Base-by-base conservation (phyloP, 2,113 vertebrate genomes). In the Zapus hudsonius region DNA sequence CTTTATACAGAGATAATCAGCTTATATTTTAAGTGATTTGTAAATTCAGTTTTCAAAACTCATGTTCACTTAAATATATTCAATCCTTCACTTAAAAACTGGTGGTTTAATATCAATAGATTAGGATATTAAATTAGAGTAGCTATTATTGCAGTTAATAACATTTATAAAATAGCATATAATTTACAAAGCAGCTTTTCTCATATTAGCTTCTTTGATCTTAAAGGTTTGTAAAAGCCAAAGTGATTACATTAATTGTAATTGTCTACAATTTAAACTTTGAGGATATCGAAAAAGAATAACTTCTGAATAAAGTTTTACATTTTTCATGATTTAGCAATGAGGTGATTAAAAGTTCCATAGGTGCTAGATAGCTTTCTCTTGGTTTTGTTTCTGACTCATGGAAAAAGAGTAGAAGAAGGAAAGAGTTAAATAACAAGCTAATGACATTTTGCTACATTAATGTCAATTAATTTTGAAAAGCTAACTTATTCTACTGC, bases 21-120 rank as follows among this genome's bases (percentile, higher is more conserved):
- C 8, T 82, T 61, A 66, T 63, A 83, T 74, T 92, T 83, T 63
- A 74, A 89, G 33, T 59, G 4, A 42, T 90, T 85, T 55, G 9
- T 73, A 92, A 80, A 94, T 80, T 88, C 11, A 31, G 44, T 72
- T n/a, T 80, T 92, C 69, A 89, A 92, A 96, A 75, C 75, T 69
- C 38, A 73, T 66, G 0, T 70, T 89, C 88, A 44, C 13, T 86
- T 83, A 91, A 90, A 89, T 72, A 80, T 66, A 92, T 55, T 70
- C 27, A 95, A 23, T 90, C 66, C n/a, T 70, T 10, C 4, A 23
- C 15, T 52, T 90, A 84, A 64, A 27, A 82, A 70, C 33, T 61
- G 36, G 83, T 3, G 67, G 52, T 64, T 87, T 73, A 79, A 75
- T 75, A 25, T 67, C 52, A 85, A 63, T 78, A 3, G n/a, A 61